Conservation (phyloP, 1,140 invertebrate species). For the Lordiphosa clarofinis region DNA sequence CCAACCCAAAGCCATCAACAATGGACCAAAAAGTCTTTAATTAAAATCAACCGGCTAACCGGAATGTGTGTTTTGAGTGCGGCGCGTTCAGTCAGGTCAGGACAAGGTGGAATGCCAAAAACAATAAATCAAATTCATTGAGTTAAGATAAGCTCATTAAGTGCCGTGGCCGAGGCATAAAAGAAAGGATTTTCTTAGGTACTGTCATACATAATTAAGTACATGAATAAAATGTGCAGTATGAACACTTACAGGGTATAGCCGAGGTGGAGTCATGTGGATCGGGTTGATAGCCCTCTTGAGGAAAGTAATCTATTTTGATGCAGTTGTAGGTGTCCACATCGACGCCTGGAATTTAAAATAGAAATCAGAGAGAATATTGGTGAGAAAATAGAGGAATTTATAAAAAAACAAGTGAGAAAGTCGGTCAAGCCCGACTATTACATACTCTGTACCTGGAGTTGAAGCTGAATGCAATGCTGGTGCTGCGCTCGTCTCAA, state of each 20-base stretch:
- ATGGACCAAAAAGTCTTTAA: constrained; percentile 22
- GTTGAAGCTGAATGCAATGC: no score
- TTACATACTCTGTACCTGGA: no score
- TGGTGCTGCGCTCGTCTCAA: no score
- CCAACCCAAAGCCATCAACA: background rate
- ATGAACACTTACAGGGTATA: constrained; percentile 94
- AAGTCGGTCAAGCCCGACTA: no score
- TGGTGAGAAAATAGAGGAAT: no score
- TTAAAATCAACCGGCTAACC: constrained; percentile 9
- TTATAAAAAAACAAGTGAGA: no score
- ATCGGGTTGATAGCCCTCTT: constrained; percentile 91
- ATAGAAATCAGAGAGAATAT: background rate
- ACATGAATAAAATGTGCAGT: background rate
- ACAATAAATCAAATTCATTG: no score
- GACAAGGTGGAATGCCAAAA: no score
- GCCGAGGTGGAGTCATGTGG: constrained; percentile 92
- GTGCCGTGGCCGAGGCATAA: no score
- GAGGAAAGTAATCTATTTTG: constrained; percentile 91
- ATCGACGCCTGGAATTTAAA: constrained; percentile 28
- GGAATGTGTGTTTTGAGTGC: no score
- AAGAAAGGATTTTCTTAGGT: constrained; percentile 1
- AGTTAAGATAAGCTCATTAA: no score
- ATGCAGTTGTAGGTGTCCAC: constrained; percentile 84
- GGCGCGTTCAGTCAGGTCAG: no score
- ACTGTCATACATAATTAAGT: background rate